Base-by-base conservation (phyloP, 1,140 invertebrate species). In the Acromyrmex heyeri region DNA sequence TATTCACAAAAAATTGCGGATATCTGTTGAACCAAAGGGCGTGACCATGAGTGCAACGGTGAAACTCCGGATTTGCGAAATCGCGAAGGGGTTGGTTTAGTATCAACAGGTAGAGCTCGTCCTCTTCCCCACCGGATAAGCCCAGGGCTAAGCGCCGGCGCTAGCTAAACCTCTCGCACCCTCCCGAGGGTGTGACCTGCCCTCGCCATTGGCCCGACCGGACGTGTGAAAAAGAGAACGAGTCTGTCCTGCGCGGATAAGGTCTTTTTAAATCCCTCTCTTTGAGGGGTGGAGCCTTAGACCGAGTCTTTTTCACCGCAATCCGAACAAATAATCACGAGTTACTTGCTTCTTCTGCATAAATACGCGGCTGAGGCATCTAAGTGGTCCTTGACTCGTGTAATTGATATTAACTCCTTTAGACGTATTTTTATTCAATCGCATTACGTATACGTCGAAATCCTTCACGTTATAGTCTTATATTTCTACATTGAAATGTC, bases 141-240 rank as follows among this genome's bases (percentile, higher is more conserved):
- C 95, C 91, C 82, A 77, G 65, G 91, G 92, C 92, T 95, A 95
- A 95, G 95, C 94, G 94, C 94, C 94, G 94, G 94, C 94, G 94
- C 94, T 94, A 87, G 93, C 92, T 95, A 95, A 95, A 93, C 94
- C 93, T 89, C 89, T 94, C 92, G 91, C 94, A 94, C 95, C 93
- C 93, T 92, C 91, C 62, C 27, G 92, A 95, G 95, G 95, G 95
- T 95, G 94, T 95, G 92, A 95, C 94, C 90, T 87, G 81, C 62
- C 91, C 87, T 92, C 87, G 77, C 90, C 78, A 95, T 95, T 95
- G 94, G 94, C 90, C 86, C 91, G 85, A 78, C 89, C 86, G 92
- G 90, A 94, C 92, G 93, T 94, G 93, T 93, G 90, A 93, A 95
- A 94, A 94, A 93, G 90, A 91, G 91, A 92, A 85, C 87, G 91